Evolutionary conservation across 1,140 invertebrate species (phyloP), one percentile per base, ranked within the genome.

Genomic region (Aphidius ervi): DNA sequence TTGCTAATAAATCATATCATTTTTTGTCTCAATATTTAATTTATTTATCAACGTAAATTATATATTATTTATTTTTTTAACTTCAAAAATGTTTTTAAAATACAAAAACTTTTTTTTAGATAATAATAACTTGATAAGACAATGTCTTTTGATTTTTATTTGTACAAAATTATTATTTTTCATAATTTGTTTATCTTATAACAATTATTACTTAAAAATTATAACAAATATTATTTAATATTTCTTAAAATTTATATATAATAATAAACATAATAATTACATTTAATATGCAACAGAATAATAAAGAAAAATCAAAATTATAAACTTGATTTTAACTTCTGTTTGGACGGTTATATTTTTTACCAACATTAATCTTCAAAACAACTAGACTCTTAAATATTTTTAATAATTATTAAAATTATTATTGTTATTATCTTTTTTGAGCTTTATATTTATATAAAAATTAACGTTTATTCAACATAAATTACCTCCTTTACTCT

Each of bases 161-260:
- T 67, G 68, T 74, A 74, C 68, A 71, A 74, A 74, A 70, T 63
- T 68, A 63, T 64, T 61, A 58, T 68, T 31, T 31, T 31, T 31
- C 16, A 16, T 16, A 16, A 16, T 31, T 31, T 31, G 4, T 31
- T 31, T 31, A 31, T 31, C 45, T 67, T 58, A 59, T 67, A 67
- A 62, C 46, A 39, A 54, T 20, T 63, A 50, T 8, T 16, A 16
- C 16, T 16, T 16, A 16, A 16, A 16, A 16, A 16, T 67, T 58
- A 59, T 67, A 67, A 62, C 46, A 39, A 54, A 20, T 63, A 50
- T 8, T 55, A 40, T 56, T 45, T 64, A 50, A 58, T 54, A 58
- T 59, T 52, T 56, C 56, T 66, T 55, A 66, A 67, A 66, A 67
- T 56, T 65, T 58, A 63, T 65, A 16, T 1, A 16, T 16, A 16